phyloP scores from a whole-genome alignment of 1,140 invertebrate genomes.

The Kradibia gibbosae region DNA sequence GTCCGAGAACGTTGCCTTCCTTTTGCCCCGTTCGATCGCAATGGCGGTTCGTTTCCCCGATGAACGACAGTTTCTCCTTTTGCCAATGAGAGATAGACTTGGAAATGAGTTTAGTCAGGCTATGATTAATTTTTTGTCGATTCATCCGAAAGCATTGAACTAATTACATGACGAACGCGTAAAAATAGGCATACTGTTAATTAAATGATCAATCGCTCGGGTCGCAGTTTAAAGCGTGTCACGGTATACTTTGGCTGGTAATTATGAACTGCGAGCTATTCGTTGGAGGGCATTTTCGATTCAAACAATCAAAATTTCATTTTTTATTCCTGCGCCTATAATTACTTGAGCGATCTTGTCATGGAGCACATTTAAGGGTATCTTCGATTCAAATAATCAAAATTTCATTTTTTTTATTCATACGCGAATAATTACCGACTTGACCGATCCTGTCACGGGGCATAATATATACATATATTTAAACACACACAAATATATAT shows the following conservation, averaged over 20 bases:
- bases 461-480: background rate
- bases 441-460: no score
- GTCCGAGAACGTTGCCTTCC: no score
- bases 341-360: no score
- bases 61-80: background rate
- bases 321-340: no score
- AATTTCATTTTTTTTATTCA: no score
- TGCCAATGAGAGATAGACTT: background rate
- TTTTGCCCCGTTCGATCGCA: background rate
- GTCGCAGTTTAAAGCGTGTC: background rate
- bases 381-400: background rate
- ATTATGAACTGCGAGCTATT: background rate
- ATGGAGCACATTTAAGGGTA: no score
- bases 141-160: conserved; percentile 14
- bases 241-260: background rate
- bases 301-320: no score
- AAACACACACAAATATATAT: no score
- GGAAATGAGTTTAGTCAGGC: conserved; percentile 9
- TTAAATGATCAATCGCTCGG: conserved; percentile 1
- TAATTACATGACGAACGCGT: background rate
- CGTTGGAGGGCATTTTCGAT: background rate
- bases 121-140: background rate
- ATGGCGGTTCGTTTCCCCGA: background rate
- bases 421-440: no score
- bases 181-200: conserved; percentile 3